A percentile compares a stretch with the other conserved stretches of the same genome.
Evolutionary conservation across 2,888 invertebrate genomes (phyloP).

Genomic region (Polymixis lichenea): DNA sequence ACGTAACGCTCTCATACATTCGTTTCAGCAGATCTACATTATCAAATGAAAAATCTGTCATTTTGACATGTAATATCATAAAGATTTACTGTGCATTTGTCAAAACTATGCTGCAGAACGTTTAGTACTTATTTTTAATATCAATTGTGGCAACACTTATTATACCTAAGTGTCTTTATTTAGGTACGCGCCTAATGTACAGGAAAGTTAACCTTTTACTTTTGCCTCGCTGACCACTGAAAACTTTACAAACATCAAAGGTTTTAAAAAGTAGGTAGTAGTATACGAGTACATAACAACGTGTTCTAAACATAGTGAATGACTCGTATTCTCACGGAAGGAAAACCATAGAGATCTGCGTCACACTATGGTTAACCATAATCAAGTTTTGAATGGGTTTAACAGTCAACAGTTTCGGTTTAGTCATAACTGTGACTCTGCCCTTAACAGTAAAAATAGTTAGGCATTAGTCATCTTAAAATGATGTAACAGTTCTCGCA

Average conservation of each 20-base stretch:
- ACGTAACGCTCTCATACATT: background rate
- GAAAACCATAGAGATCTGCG: constrained; percentile 20
- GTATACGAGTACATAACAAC: background rate
- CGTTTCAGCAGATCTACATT: background rate
- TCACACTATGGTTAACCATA: constrained; percentile 14
- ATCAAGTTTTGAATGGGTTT: constrained; percentile 12
- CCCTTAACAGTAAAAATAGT: constrained; percentile 21
- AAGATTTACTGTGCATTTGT: background rate
- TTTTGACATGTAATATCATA: too few species aligned
- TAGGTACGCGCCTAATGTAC: background rate
- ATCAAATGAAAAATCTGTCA: too few species aligned
- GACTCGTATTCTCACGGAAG: constrained; percentile 4
- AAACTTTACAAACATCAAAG: background rate
- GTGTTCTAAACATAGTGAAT: background rate
- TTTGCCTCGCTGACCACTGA: background rate
- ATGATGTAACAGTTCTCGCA: background rate
- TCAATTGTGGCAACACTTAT: background rate
- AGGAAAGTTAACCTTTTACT: background rate
- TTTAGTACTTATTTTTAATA: background rate
- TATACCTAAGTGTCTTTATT: background rate
- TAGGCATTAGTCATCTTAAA: constrained; percentile 19
- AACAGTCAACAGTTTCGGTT: constrained; percentile 15
- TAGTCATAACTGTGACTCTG: constrained; percentile 19
- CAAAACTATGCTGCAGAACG: background rate
- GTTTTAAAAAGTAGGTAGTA: background rate